These are phyloP conservation scores for Eilema depressum DNA, from an alignment of 2,888 invertebrate species.

Conservation along the genomic window DNA sequence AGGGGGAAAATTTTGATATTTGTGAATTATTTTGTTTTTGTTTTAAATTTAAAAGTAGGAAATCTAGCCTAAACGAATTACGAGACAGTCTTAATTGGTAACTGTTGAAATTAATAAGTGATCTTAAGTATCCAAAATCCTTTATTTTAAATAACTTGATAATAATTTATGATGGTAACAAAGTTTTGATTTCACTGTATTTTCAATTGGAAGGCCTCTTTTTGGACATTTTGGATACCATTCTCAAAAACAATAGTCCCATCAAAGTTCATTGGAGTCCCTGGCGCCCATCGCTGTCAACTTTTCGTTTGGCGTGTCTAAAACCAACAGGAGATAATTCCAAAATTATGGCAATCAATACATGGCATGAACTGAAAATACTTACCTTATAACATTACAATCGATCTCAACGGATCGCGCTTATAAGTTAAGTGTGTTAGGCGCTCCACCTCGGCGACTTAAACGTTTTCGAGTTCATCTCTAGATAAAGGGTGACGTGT, in stretches of 20 bases:
- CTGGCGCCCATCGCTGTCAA: not conserved
- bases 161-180: not conserved
- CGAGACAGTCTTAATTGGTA: too few species aligned
- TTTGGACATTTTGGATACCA: too few species aligned
- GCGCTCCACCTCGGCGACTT: not conserved
- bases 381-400: not conserved
- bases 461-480: not conserved
- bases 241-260: too few species aligned
- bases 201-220: not conserved
- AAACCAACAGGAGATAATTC: not conserved
- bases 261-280: too few species aligned
- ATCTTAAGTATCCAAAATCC: too few species aligned
- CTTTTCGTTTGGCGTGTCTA: not conserved
- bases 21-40: not conserved
- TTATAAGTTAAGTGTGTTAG: not conserved
- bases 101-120: too few species aligned
- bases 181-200: not conserved
- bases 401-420: not conserved
- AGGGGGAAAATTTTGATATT: not conserved
- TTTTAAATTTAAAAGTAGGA: not conserved
- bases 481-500: not conserved
- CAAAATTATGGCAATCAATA: not conserved
- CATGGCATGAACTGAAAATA: not conserved
- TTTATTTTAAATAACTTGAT: not conserved
- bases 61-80: not conserved